Evolutionary conservation across 2,797 vertebrate genomes (phyloP).

Genomic region (Phoxinus dragarum): DNA sequence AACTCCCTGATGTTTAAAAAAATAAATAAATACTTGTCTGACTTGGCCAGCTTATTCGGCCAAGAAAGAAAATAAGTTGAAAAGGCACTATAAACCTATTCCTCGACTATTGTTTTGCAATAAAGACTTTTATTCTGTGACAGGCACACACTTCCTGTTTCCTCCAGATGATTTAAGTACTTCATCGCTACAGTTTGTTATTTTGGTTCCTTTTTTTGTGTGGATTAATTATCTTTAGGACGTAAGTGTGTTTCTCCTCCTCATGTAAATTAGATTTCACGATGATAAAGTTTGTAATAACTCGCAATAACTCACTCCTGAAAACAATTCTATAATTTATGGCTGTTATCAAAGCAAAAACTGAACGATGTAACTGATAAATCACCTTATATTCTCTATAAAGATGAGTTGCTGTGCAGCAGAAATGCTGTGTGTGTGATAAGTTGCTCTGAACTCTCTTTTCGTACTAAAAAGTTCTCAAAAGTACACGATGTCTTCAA

Average conservation of each 20-base stretch:
- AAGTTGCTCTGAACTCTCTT: background rate
- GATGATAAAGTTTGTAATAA: background rate
- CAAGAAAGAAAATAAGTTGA: background rate
- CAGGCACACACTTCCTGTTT: background rate
- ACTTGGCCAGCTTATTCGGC: background rate
- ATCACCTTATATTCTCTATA: background rate
- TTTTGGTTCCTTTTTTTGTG: background rate
- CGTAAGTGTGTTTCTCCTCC: background rate
- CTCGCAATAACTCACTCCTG: background rate
- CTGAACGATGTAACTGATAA: background rate
- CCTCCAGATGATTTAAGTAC: background rate
- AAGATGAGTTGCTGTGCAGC: background rate
- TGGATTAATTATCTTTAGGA: background rate
- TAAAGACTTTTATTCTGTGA: background rate
- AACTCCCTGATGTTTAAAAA: background rate
- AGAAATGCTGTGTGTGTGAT: background rate
- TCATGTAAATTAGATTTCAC: background rate
- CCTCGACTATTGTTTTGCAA: background rate
- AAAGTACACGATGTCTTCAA: background rate
- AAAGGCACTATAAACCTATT: background rate
- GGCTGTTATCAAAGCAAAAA: background rate
- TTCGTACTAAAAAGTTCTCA: background rate
- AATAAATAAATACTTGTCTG: background rate
- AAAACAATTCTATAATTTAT: background rate
- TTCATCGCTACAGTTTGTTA: background rate